Conservation (phyloP, 2,797 vertebrate species). For the Phataginus tetradactyla region DNA sequence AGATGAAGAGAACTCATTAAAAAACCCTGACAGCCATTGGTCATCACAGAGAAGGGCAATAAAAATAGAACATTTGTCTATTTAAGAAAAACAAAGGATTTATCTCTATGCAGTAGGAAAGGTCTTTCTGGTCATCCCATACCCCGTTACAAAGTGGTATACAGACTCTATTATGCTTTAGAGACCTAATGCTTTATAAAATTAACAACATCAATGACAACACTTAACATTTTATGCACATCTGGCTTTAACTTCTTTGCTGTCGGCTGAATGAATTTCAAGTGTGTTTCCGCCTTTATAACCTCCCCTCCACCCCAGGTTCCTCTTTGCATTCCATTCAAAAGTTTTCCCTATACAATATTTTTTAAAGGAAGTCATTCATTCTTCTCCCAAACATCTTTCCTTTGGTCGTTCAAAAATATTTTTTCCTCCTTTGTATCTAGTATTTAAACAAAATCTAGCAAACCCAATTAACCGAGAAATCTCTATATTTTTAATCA, state of each 20-base stretch:
- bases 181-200: background rate
- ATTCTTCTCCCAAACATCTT: background rate
- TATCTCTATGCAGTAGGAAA: background rate
- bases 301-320: background rate
- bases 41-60: background rate
- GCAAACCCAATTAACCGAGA: constrained; percentile 35
- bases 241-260: background rate
- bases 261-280: background rate
- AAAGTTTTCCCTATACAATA: constrained; percentile 9
- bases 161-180: background rate
- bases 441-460: constrained; percentile 39
- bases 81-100: background rate
- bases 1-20: background rate
- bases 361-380: constrained; percentile 49
- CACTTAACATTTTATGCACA: background rate
- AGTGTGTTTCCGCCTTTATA: background rate
- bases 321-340: constrained; percentile 12
- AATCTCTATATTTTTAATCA: constrained; percentile 31
- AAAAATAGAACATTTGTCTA: background rate
- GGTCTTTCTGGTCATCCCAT: background rate
- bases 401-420: constrained; percentile 39
- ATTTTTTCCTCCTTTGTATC: background rate
- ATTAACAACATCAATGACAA: background rate
- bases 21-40: background rate
- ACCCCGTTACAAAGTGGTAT: background rate